Evolutionary conservation across 1,140 invertebrate genomes (phyloP).

Genomic region (Apis florea): DNA sequence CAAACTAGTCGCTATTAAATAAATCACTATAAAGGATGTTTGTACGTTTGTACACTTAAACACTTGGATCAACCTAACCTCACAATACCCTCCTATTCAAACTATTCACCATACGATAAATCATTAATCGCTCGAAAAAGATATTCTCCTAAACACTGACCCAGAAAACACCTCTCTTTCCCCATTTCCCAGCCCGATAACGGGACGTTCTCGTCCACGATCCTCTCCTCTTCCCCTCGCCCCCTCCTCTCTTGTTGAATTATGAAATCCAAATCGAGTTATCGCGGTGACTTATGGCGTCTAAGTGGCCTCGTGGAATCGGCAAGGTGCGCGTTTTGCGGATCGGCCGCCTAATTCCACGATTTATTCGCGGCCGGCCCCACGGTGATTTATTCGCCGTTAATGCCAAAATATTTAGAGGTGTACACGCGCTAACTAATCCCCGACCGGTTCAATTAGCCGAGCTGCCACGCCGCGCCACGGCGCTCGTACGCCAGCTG

Average conservation of each 20-base stretch:
- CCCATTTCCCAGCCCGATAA: not conserved
- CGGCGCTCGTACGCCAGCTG: slow-evolving; percentile 57
- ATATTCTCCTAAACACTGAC: not conserved
- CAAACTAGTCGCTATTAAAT: no score
- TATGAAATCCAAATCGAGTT: slow-evolving; percentile 42
- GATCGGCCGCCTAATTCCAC: slow-evolving; percentile 49
- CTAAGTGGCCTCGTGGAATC: slow-evolving; percentile 13
- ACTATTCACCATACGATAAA: no score
- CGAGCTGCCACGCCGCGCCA: slow-evolving; percentile 42
- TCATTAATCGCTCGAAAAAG: not conserved
- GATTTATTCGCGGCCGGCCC: slow-evolving; percentile 51
- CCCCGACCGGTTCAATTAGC: slow-evolving; percentile 71
- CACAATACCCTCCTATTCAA: no score
- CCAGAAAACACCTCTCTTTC: not conserved
- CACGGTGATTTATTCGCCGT: slow-evolving; percentile 62
- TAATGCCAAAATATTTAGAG: slow-evolving; percentile 73
- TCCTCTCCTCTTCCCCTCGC: not conserved
- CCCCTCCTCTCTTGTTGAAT: slow-evolving; percentile 9
- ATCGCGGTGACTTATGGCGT: slow-evolving; percentile 27
- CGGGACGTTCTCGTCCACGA: not conserved
- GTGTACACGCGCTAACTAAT: slow-evolving; percentile 63
- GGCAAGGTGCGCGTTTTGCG: not conserved
- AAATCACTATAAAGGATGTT: no score
- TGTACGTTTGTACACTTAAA: no score
- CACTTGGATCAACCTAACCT: no score